Base-by-base conservation (phyloP, 2,888 invertebrate genomes). In the Cordilura impudica region DNA sequence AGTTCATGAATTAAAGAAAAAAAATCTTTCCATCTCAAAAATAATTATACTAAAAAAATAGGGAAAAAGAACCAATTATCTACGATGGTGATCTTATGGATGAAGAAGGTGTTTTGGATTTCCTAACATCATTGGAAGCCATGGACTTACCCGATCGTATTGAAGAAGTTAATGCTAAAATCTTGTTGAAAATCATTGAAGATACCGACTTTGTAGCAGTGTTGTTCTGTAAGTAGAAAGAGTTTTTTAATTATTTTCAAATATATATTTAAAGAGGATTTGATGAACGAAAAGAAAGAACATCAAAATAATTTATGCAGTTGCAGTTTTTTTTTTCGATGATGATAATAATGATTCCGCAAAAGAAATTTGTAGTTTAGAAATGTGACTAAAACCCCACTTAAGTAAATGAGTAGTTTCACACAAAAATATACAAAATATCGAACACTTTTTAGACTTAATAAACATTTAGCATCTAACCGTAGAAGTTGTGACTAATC, bases 21-120 rank as follows among this genome's bases (percentile, higher is more conserved):
- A 58, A 53, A 18, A 23, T 39, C 14, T 21, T 29, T 39, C 35
- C 35, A n/a, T 2, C 35, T 39, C 35, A 10, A 60, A 53, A 43
- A 16, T 8, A 29, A 2, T 12, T 16, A 35, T 16, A 12, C 75
- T n/a, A n/a, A n/a, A n/a, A 35, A 78, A 26, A 39, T 39, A 94
- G 98, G 91, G 96, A 98, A 91, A 97, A 96, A 91, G 96, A 97
- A 92, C 97, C 98, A 88, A 97, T 97, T 90, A 95, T 97, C 88
- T 98, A 97, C 91, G 97, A 98, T 91, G 98, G 97, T 91, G 97
- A 97, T 93, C 92, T 97, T 90, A 97, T 96, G 96, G 96, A 97
- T 91, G 97, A 97, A 91, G 97, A 97, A 90, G 95, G 93, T 89
- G 97, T 97, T 84, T 91, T 97, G 89, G 97, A 97, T 91, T 97